Base-by-base conservation (phyloP, 1,140 invertebrate species). In the Penaeus vannamei region DNA sequence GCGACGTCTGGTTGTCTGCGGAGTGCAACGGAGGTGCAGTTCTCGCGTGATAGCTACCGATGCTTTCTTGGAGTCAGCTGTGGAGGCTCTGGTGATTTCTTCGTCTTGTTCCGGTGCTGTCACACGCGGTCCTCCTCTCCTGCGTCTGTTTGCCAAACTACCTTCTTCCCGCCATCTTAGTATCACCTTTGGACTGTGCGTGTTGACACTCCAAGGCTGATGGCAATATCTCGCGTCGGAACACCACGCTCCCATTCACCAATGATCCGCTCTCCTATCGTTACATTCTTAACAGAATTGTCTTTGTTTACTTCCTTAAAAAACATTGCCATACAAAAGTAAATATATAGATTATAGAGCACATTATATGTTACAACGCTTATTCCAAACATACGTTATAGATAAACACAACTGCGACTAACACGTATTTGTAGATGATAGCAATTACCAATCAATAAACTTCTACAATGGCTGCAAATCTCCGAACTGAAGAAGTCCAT, bases 221-320 rank as follows among this genome's bases (percentile, higher is more conserved):
- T 64, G 62, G 62, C 4, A 66, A 7, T 66, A 23, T 66, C 2
- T 66, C 64, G 26, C 0, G 36, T 42, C 36, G 64, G 64, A 66
- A 66, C 64, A 66, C 64, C 64, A 66, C 64, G 36, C 36, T 42
- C 4, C 36, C 36, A 42, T 7, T 66, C 22, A 66, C 4, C 64
- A 66, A 66, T 0, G 26, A 66, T 66, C 64, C 22, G 64, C n/a
- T n/a, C 62, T 64, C 62, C n/a, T 64, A 17, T 19, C 17, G 62
- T 64, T 64, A 64, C n/a, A 64, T 64, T 17, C 62, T 64, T n/a
- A 64, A 64, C 17, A n/a, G 62, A 64, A n/a, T 64, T 64, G 62
- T 64, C 62, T 64, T 64, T n/a, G n/a, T n/a, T n/a, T 64, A n/a
- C 62, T 64, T 17, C 62, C 62, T n/a, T 64, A 19, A 64, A 17